These are phyloP conservation scores for Hedya salicella DNA, from an alignment of 2,888 invertebrate species.

Conservation along the genomic window DNA sequence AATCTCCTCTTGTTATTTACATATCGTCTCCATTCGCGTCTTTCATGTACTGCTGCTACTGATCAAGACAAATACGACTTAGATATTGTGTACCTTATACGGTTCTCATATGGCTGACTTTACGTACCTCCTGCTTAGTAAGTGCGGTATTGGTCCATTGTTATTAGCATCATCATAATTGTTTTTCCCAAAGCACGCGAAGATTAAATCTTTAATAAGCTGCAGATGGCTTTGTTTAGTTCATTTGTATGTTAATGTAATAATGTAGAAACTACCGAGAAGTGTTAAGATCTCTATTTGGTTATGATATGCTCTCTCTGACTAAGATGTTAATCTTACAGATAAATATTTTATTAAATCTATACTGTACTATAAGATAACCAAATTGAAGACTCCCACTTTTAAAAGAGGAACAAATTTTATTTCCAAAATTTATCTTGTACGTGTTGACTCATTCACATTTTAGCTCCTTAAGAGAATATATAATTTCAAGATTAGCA, in stretches of 20 bases:
- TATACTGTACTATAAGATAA: not conserved
- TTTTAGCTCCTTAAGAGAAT: no score
- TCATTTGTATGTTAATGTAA: conserved; percentile 41
- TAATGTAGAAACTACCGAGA: conserved; percentile 31
- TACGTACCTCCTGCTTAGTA: not conserved
- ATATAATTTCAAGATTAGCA: no score
- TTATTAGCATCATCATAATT: conserved; percentile 55
- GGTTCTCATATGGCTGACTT: no score
- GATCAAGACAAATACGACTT: conserved; percentile 2
- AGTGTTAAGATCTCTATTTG: conserved; percentile 27
- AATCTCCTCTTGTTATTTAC: conserved; percentile 18
- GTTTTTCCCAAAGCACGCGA: conserved; percentile 57
- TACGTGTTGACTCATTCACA: no score
- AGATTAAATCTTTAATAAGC: conserved; percentile 35
- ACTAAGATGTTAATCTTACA: not conserved
- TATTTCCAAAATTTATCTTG: no score
- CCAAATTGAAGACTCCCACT: no score
- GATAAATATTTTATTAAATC: not conserved
- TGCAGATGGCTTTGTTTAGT: conserved; percentile 34
- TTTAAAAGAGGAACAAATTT: no score
- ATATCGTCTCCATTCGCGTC: conserved; percentile 1
- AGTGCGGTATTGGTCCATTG: conserved; percentile 48
- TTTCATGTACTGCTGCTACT: conserved; percentile 4
- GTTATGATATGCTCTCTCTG: conserved; percentile 18
- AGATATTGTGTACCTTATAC: not conserved